Evolutionary conservation across 1,140 invertebrate genomes (phyloP).

Genomic region (Vanessa atalanta): DNA sequence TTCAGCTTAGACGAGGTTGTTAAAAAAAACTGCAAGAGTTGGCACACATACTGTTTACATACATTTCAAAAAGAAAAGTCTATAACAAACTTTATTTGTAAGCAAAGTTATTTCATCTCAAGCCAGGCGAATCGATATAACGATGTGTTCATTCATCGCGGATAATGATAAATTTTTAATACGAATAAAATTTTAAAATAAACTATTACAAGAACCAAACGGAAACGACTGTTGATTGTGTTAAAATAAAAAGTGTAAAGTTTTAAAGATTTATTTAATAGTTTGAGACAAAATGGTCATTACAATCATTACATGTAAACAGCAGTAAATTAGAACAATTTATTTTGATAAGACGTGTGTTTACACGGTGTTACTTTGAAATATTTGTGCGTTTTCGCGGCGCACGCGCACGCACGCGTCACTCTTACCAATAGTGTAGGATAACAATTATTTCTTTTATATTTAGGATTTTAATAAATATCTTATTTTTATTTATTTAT

Average conservation of each 20-base stretch:
- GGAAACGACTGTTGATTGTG: neutral
- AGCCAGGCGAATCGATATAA: no score
- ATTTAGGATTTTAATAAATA: neutral
- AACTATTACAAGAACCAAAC: neutral
- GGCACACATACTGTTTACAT: no score
- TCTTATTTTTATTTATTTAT: no score
- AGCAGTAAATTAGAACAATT: constrained; percentile 33
- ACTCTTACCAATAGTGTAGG: constrained; percentile 23
- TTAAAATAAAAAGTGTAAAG: neutral
- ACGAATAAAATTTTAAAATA: neutral
- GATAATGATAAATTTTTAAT: neutral
- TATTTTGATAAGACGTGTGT: constrained; percentile 30
- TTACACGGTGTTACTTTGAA: constrained; percentile 13
- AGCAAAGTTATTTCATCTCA: no score
- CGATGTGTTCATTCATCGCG: no score
- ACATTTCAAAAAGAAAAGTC: no score
- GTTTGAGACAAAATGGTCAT: constrained; percentile 1
- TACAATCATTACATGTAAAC: constrained; percentile 28
- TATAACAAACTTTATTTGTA: no score
- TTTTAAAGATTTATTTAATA: constrained; percentile 2
- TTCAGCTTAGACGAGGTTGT: no score
- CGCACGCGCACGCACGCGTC: constrained; percentile 21
- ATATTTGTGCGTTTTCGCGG: constrained; percentile 23
- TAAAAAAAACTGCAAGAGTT: no score
- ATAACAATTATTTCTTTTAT: neutral